Conservation (phyloP, 2,797 vertebrate genomes). For the Heterohyrax brucei region DNA sequence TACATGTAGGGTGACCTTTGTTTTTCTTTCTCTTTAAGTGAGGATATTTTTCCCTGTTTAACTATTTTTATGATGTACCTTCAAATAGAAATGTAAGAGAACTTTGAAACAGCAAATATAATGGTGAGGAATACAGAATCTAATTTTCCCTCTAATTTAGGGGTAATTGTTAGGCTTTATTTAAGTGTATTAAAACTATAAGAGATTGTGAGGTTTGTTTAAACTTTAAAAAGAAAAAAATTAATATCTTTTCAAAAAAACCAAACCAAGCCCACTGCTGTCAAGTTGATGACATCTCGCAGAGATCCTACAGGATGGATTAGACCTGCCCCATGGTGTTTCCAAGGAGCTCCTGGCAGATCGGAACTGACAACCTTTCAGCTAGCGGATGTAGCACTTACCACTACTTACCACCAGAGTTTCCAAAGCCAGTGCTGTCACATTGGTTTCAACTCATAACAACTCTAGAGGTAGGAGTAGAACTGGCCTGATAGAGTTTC, state of each 20-base stretch:
- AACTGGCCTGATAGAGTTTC: too few relatives aligned
- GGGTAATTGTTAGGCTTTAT: neutral
- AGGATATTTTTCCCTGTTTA: slow-evolving; percentile 53
- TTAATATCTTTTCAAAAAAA: neutral
- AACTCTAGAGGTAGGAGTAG: too few relatives aligned
- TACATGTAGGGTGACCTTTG: slow-evolving; percentile 24
- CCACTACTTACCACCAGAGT: too few relatives aligned
- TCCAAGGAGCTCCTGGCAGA: too few relatives aligned
- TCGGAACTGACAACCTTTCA: too few relatives aligned
- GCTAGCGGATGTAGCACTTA: too few relatives aligned
- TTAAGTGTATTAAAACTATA: neutral
- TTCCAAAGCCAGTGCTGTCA: too few relatives aligned
- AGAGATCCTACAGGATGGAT: too few relatives aligned
- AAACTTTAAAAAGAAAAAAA: slow-evolving; percentile 42
- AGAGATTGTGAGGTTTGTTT: neutral
- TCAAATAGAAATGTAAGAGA: slow-evolving; percentile 53
- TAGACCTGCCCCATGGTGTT: too few relatives aligned
- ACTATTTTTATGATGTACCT: slow-evolving; percentile 67
- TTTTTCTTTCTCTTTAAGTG: slow-evolving; percentile 40
- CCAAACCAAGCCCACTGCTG: too few relatives aligned
- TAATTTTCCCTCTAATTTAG: slow-evolving; percentile 40
- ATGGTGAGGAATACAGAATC: neutral
- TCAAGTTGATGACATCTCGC: too few relatives aligned
- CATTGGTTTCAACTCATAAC: too few relatives aligned
- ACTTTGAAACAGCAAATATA: slow-evolving; percentile 70